Evolutionary conservation across 2,888 invertebrate species (phyloP), one percentile per base, ranked within the genome.

Genomic region (Epirrhoe alternata): DNA sequence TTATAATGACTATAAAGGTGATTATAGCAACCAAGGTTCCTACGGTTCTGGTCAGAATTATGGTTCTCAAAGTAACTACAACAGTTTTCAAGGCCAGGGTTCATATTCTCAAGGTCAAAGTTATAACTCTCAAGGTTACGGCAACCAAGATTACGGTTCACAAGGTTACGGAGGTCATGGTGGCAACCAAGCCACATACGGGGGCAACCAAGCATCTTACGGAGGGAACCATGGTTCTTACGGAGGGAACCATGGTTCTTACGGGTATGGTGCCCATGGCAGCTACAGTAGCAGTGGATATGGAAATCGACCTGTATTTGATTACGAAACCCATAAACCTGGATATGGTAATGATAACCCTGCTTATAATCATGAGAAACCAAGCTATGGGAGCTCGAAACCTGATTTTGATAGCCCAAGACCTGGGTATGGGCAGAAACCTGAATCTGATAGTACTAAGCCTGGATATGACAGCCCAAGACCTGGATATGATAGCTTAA

Each of bases 291-390:
- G 56, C 45, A 57, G 64, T 33, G 64, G 64, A 3, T 59, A 65
- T 47, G 68, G 65, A 51, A 70, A 64, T 33, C 61, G 67, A 49
- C 55, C 66, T 10, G 54, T 58, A 45, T 61, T 57, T 58, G 61
- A 56, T 54, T 68, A 68, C 52, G 63, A 64, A 50, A 64, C 53
- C 8, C 64, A 61, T 5, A 64, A 62, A 35, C 66, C 58, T 17
- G 59, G 61, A 35, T 70, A 73, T 47, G 73, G 67, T 1, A 66
- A 54, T 47, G 42, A 42, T 14, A 70, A 66, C 53, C 69, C 70
- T 38, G 38, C 38, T 42, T 66, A 70, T 55, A 68, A 71, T 45
- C 60, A 57, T 52, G 52, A 17, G 5, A 61, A 61, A 60, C 69
- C 70, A 5, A 30, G 64, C 38, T 71, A 73, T 31, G 67, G 61